Percentiles rank a stretch among this genome's conserved stretches.
Evolutionary conservation across 2,113 vertebrate species (phyloP).

Genomic region (Etia nguti): DNA sequence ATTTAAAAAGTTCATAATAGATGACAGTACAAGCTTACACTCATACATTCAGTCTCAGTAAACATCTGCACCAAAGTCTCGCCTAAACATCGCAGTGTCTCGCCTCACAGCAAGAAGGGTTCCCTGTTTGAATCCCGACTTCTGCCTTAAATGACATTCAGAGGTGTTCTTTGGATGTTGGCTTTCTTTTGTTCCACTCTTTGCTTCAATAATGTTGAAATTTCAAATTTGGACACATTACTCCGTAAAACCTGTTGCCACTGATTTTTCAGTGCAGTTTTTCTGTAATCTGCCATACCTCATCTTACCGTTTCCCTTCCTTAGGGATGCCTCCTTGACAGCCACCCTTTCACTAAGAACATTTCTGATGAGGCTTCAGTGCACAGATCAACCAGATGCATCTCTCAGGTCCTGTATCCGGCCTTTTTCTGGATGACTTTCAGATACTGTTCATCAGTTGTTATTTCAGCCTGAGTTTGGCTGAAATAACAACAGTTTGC

Average conservation of each 20-base stretch:
- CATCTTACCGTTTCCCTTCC: background rate
- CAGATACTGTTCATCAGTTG: background rate
- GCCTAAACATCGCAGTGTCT: too few relatives aligned
- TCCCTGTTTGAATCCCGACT: background rate
- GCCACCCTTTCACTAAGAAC: background rate
- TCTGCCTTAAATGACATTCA: background rate
- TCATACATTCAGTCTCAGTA: background rate
- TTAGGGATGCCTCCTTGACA: background rate
- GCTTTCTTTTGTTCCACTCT: background rate
- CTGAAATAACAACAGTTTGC: background rate
- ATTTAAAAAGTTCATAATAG: too few relatives aligned
- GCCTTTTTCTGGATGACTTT: background rate
- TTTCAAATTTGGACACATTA: background rate
- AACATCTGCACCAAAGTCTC: background rate
- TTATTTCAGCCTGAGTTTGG: constrained; percentile 34
- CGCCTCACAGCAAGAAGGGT: background rate
- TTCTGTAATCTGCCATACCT: background rate
- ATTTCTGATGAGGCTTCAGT: background rate
- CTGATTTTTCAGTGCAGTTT: background rate
- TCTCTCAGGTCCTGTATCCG: background rate
- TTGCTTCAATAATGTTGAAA: background rate
- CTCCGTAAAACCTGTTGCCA: background rate
- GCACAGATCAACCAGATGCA: background rate
- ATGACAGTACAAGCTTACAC: background rate
- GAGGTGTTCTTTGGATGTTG: background rate